These are phyloP conservation scores for Gambusia yucatana DNA, from an alignment of 2,797 vertebrate genomes.

Conservation along the genomic window DNA sequence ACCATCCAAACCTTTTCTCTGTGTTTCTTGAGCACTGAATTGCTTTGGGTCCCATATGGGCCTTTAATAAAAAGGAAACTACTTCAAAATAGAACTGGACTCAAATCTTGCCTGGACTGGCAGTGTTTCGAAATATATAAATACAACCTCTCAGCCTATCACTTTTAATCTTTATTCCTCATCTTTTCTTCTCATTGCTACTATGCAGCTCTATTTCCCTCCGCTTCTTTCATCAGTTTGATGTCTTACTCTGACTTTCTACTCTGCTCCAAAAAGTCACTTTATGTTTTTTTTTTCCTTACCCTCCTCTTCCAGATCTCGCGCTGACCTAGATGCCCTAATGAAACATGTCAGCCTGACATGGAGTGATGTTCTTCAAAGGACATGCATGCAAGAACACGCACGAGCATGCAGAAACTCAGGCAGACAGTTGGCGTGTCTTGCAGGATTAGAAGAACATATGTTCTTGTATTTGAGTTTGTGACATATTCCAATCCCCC, in stretches of 20 bases:
- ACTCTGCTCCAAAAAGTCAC: constrained; percentile 44
- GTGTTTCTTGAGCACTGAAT: constrained; percentile 60
- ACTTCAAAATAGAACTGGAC: constrained; percentile 53
- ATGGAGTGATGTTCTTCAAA: constrained; percentile 66
- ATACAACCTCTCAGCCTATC: constrained; percentile 30
- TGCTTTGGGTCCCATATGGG: constrained; percentile 49
- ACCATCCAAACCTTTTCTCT: constrained; percentile 55
- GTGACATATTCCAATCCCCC: constrained; percentile 62
- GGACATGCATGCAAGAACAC: constrained; percentile 36
- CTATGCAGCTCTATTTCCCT: constrained; percentile 40
- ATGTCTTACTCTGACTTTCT: constrained; percentile 47
- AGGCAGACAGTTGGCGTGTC: constrained; percentile 32
- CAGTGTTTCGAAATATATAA: constrained; percentile 43
- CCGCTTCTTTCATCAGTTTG: constrained; percentile 40
- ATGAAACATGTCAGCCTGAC: constrained; percentile 71
- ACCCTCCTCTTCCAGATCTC: constrained; percentile 43
- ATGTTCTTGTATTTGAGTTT: constrained; percentile 53
- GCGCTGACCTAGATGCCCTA: constrained; percentile 75
- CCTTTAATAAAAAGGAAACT: constrained; percentile 61
- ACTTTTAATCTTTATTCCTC: constrained; percentile 54
- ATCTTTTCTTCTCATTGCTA: constrained; percentile 51
- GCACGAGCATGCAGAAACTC: constrained; percentile 21
- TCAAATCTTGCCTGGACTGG: constrained; percentile 42
- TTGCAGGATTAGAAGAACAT: constrained; percentile 60
- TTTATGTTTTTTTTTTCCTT: constrained; percentile 12